phyloP scores from a whole-genome alignment of 2,888 invertebrate species.

The Parnassius smintheus region DNA sequence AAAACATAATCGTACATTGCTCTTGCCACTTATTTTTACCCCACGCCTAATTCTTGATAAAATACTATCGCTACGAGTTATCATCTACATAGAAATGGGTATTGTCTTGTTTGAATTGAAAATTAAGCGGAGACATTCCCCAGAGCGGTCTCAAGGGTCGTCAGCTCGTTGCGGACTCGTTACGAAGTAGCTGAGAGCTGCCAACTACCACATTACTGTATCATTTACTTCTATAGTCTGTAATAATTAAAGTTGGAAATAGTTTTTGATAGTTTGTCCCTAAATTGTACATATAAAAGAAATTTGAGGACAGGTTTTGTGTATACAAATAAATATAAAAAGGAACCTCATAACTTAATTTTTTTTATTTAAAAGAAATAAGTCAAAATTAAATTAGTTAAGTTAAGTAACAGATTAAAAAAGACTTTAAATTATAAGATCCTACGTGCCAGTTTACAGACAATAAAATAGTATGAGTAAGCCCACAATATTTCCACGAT shows the following conservation, averaged over 20 bases:
- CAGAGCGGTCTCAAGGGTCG: conserved; percentile 37
- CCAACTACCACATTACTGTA: conserved; percentile 45
- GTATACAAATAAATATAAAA: too few relatives aligned
- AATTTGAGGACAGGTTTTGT: too few relatives aligned
- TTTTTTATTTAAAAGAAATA: too few relatives aligned
- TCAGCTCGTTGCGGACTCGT: conserved; percentile 41
- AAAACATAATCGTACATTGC: neutral
- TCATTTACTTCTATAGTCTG: conserved; percentile 47
- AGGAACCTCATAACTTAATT: too few relatives aligned
- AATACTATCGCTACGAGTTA: neutral
- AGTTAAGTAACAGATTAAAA: too few relatives aligned
- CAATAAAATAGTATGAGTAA: too few relatives aligned
- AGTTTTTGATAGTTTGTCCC: neutral
- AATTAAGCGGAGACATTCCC: conserved; percentile 45
- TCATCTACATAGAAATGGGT: conserved; percentile 26
- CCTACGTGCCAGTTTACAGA: too few relatives aligned
- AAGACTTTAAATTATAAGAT: too few relatives aligned
- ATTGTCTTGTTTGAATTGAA: conserved; percentile 46
- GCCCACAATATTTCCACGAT: too few relatives aligned
- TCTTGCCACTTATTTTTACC: neutral
- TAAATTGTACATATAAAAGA: neutral
- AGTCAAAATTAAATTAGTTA: too few relatives aligned
- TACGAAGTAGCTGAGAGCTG: conserved; percentile 48
- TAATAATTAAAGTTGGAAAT: conserved; percentile 25
- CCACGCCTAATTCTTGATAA: neutral